Evolutionary conservation across 2,797 vertebrate species (phyloP).

Genomic region (Gambusia yucatana): DNA sequence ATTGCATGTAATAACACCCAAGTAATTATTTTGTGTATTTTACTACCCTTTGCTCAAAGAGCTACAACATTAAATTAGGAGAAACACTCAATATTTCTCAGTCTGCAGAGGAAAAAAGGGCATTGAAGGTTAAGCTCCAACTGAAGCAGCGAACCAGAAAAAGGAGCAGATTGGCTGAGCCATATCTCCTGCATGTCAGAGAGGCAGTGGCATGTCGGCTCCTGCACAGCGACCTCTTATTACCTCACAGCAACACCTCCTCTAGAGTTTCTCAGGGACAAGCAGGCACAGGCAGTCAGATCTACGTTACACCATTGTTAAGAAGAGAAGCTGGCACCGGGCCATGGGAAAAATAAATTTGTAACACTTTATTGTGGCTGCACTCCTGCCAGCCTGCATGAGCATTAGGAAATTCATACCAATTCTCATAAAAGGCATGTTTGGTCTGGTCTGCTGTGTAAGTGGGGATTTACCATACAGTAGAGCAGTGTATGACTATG

Average conservation of each 20-base stretch:
- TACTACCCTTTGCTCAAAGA: not conserved
- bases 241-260: slow-evolving; percentile 58
- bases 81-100: not conserved
- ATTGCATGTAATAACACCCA: not conserved
- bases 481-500: not conserved
- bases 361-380: slow-evolving; percentile 55
- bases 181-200: slow-evolving; percentile 38
- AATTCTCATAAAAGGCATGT: slow-evolving; percentile 47
- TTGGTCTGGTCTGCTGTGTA: slow-evolving; percentile 27
- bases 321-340: slow-evolving; percentile 64
- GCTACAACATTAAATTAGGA: not conserved
- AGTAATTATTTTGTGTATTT: not conserved
- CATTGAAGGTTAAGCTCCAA: slow-evolving; percentile 7
- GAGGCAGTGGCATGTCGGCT: slow-evolving; percentile 53
- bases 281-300: slow-evolving; percentile 58
- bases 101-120: slow-evolving; percentile 4
- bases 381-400: slow-evolving; percentile 45
- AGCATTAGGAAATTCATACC: slow-evolving; percentile 50
- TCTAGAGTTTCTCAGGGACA: slow-evolving; percentile 66
- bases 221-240: slow-evolving; percentile 35
- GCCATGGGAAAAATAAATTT: slow-evolving; percentile 78
- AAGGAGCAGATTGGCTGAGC: slow-evolving; percentile 10
- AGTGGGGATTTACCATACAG: slow-evolving; percentile 20
- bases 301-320: slow-evolving; percentile 63
- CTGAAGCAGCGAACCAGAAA: slow-evolving; percentile 1